These are phyloP conservation scores for Cephalopholis sonnerati DNA, from an alignment of 2,113 vertebrate species.

Conservation along the genomic window DNA sequence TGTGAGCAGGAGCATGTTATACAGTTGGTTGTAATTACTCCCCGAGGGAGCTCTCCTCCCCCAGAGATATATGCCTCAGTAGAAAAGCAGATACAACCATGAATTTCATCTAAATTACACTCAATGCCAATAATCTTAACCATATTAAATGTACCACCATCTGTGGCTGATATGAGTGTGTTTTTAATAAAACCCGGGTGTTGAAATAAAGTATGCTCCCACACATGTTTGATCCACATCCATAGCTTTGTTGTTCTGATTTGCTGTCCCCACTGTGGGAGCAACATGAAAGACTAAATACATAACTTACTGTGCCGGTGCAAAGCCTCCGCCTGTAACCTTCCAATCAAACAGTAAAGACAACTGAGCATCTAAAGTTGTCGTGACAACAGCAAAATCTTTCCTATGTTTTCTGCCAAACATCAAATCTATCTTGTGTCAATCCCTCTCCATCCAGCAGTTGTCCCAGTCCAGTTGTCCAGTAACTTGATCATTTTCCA, in stretches of 20 bases:
- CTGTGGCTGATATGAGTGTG: slow-evolving; percentile 6
- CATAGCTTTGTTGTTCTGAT: background rate
- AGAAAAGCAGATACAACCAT: slow-evolving; percentile 10
- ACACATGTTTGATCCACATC: background rate
- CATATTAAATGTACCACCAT: background rate
- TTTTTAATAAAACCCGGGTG: background rate
- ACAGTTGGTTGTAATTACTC: slow-evolving; percentile 52
- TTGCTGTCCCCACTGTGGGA: background rate
- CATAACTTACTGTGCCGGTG: background rate
- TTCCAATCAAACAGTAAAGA: background rate
- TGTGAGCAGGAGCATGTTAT: background rate
- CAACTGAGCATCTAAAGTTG: background rate
- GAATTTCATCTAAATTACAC: slow-evolving; percentile 3
- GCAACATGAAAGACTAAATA: background rate
- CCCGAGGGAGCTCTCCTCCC: slow-evolving; percentile 25
- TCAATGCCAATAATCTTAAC: slow-evolving; percentile 21
- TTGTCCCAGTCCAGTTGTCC: no score
- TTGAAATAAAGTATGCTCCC: background rate
- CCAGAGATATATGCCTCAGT: slow-evolving; percentile 45
- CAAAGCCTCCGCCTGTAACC: background rate
- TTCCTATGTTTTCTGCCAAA: background rate
- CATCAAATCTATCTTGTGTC: background rate
- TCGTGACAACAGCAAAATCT: slow-evolving; percentile 14
- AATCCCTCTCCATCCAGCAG: background rate
- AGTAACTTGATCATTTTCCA: background rate